These are phyloP conservation scores for Neuroscelio doddi DNA, from an alignment of 2,888 invertebrate species.

Conservation along the genomic window DNA sequence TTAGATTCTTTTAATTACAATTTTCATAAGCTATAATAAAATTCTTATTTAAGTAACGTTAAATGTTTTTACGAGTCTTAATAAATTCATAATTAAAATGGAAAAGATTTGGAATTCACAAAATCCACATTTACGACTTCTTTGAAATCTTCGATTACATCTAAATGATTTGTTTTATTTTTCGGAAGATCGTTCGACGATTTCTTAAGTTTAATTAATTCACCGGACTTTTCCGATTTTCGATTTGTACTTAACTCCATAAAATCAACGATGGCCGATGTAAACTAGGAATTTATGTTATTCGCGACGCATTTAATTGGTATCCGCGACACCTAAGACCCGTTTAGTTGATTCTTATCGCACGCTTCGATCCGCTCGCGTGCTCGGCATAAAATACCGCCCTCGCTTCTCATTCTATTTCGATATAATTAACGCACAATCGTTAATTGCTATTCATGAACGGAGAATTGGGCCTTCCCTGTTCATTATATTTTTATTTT, in stretches of 20 bases:
- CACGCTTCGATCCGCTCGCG: constrained; percentile 59
- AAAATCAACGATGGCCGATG: constrained; percentile 30
- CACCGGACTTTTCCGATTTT: constrained; percentile 23
- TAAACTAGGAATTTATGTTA: constrained; percentile 43
- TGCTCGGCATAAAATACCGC: constrained; percentile 58
- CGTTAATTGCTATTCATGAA: constrained; percentile 46
- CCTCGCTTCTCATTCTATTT: constrained; percentile 51
- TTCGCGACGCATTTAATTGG: constrained; percentile 42
- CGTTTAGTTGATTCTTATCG: constrained; percentile 58
- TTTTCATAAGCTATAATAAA: no score
- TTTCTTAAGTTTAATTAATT: constrained; percentile 26
- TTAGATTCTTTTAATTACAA: no score
- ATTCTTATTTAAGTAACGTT: no score
- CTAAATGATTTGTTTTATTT: neutral
- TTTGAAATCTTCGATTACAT: constrained; percentile 19
- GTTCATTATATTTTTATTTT: constrained; percentile 29
- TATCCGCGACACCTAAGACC: constrained; percentile 45
- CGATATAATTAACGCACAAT: constrained; percentile 47
- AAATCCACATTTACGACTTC: constrained; percentile 23
- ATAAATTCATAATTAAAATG: no score
- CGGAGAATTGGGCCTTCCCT: constrained; percentile 35
- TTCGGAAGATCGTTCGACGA: neutral
- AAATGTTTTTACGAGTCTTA: no score
- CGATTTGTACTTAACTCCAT: constrained; percentile 27
- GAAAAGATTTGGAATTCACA: neutral